phyloP scores from a whole-genome alignment of 2,113 vertebrate genomes.

The Gopherus evgoodei region DNA sequence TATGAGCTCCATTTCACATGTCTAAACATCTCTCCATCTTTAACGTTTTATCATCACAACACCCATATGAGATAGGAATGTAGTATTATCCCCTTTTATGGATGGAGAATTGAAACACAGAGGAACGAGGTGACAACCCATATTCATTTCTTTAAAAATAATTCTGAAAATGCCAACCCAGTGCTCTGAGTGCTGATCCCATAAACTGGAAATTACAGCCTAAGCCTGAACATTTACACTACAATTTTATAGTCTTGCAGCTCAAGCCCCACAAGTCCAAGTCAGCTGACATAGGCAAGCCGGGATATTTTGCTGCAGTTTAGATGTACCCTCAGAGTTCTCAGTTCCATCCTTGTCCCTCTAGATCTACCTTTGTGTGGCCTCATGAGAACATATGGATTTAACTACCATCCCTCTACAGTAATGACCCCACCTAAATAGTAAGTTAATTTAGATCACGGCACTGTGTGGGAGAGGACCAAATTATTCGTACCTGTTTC shows the following conservation, averaged over 20 bases:
- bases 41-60: background rate
- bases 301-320: background rate
- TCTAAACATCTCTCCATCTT: background rate
- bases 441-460: background rate
- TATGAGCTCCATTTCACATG: background rate
- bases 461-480: fast-evolving
- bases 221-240: background rate
- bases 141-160: background rate
- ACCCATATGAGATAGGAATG: background rate
- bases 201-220: background rate
- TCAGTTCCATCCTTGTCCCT: background rate
- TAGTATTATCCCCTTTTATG: background rate
- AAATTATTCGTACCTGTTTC: background rate
- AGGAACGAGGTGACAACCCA: background rate
- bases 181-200: background rate
- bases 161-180: background rate
- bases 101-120: background rate
- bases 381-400: background rate
- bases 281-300: background rate
- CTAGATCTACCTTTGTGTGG: background rate
- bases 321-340: background rate
- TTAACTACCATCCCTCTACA: background rate
- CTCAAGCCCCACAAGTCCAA: background rate
- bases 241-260: background rate
- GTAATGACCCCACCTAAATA: background rate